These are phyloP conservation scores for Emydura subglobosa DNA, from an alignment of 2,113 vertebrate species.

Conservation along the genomic window DNA sequence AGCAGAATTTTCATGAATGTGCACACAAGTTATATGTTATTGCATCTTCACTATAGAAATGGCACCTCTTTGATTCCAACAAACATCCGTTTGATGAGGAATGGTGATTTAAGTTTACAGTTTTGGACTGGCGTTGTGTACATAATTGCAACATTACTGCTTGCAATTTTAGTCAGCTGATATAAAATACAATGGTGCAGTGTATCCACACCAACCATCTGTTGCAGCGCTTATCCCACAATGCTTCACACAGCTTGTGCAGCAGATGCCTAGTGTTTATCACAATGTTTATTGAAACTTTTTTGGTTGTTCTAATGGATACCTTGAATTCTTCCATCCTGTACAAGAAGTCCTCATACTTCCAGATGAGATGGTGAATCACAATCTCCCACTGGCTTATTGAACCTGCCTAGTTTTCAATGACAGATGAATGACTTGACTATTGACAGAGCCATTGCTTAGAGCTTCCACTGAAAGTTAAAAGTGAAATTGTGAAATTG, in stretches of 20 bases:
- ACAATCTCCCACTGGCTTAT: neutral
- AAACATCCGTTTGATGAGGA: neutral
- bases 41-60: neutral
- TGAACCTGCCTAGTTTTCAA: neutral
- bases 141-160: neutral
- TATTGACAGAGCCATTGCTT: neutral
- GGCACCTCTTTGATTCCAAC: neutral
- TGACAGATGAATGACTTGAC: neutral
- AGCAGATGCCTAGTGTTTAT: neutral
- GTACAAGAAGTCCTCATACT: fast-evolving
- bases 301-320: neutral
- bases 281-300: neutral
- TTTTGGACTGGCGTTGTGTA: neutral
- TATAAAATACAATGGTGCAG: too few relatives aligned
- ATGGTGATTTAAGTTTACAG: neutral
- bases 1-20: neutral
- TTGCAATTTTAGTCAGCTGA: too few relatives aligned
- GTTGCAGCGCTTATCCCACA: neutral
- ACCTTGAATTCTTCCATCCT: neutral
- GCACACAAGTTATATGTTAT: neutral
- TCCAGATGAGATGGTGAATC: neutral
- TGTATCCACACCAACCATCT: neutral
- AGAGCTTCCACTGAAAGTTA: neutral
- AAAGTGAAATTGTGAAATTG: neutral
- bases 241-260: neutral